Evolutionary conservation across 1,140 invertebrate species (phyloP).

Genomic region (Rhagoletis pomonella): DNA sequence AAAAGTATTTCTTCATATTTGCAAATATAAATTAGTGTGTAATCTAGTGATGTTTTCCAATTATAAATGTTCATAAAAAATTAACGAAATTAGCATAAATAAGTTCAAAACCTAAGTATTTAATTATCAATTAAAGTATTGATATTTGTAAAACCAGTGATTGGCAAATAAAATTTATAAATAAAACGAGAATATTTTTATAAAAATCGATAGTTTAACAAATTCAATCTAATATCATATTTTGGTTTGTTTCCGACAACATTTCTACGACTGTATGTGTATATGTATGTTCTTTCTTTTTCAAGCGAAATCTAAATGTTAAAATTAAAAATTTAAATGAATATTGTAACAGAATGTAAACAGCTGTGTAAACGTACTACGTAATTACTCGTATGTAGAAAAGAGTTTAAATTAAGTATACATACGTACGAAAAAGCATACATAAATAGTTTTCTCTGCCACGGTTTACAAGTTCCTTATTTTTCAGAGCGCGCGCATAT

Average conservation of each 20-base stretch:
- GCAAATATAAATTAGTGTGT: too few species aligned
- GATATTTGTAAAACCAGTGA: not conserved
- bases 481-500: not conserved
- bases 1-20: too few species aligned
- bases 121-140: not conserved
- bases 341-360: not conserved
- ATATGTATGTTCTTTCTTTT: too few species aligned
- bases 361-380: too few species aligned
- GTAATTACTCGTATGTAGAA: too few species aligned
- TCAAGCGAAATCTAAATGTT: not conserved
- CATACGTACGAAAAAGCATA: not conserved
- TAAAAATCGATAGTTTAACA: not conserved
- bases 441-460: not conserved
- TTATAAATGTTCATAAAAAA: too few species aligned
- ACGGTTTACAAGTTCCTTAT: conserved; percentile 33
- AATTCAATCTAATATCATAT: not conserved
- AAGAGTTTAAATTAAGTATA: too few species aligned
- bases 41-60: too few species aligned
- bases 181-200: not conserved
- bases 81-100: not conserved
- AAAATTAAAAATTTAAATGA: not conserved
- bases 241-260: not conserved
- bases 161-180: not conserved
- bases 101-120: not conserved
- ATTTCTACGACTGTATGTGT: not conserved